phyloP scores from a whole-genome alignment of 1,140 invertebrate genomes.

The Diuraphis noxia region DNA sequence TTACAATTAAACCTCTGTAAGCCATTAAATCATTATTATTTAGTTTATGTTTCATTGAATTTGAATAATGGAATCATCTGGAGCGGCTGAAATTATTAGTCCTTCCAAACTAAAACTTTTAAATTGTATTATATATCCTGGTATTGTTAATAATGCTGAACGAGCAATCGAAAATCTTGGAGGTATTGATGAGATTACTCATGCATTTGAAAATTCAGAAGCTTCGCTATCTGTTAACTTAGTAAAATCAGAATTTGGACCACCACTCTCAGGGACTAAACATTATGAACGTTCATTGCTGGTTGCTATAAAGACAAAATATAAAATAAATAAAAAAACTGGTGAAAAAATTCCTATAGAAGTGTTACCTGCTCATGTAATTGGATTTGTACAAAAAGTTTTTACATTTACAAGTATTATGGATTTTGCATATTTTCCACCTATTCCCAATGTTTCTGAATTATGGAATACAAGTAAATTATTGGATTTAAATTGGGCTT shows the following conservation, averaged over 20 bases:
- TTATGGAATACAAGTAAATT: conserved; percentile 20
- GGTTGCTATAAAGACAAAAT: conserved; percentile 25
- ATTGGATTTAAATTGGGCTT: conserved; percentile 43
- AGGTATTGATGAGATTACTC: conserved; percentile 36
- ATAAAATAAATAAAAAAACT: conserved; percentile 48
- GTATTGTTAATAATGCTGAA: conserved; percentile 47
- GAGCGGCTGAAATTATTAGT: background rate
- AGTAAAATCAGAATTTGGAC: conserved; percentile 46
- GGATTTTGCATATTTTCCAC: conserved; percentile 37
- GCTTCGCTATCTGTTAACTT: conserved; percentile 27
- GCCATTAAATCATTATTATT: conserved; percentile 21
- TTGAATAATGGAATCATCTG: conserved; percentile 10
- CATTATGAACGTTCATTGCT: conserved; percentile 31
- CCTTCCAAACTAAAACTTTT: conserved; percentile 12
- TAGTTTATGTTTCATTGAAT: conserved; percentile 5
- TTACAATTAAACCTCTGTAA: conserved; percentile 50
- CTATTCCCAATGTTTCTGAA: conserved; percentile 30
- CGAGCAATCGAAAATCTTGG: conserved; percentile 30
- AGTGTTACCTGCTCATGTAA: background rate
- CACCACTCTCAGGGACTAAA: conserved; percentile 8
- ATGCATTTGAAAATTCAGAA: conserved; percentile 41
- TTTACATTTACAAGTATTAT: conserved; percentile 36
- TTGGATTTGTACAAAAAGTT: conserved; percentile 38
- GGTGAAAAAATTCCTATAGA: conserved; percentile 21
- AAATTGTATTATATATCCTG: conserved; percentile 41